These are phyloP conservation scores for Ypsolopha scabrella DNA, from an alignment of 2,888 invertebrate genomes.

Conservation along the genomic window DNA sequence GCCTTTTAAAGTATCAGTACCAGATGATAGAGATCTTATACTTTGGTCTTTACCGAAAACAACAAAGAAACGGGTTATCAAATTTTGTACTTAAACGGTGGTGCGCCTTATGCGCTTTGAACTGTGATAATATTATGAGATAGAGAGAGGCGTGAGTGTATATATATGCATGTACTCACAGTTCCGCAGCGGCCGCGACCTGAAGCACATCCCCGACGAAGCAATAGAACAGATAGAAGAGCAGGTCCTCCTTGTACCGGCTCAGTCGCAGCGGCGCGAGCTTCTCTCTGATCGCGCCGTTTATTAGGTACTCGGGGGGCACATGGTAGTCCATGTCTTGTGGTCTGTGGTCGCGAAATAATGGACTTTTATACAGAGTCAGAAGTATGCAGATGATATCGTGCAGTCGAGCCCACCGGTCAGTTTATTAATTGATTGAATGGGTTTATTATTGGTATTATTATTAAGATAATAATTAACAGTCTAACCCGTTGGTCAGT, in stretches of 20 bases:
- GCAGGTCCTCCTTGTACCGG: conserved; percentile 97
- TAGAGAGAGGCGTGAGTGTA: conserved; percentile 9
- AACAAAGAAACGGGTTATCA: too few species aligned
- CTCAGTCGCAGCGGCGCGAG: conserved; percentile 95
- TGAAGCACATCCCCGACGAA: conserved; percentile 98
- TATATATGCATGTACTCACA: conserved; percentile 82
- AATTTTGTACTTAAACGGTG: too few species aligned
- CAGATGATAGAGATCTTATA: too few species aligned
- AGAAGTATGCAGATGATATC: background rate
- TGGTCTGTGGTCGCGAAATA: conserved; percentile 70
- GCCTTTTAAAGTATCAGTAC: too few species aligned
- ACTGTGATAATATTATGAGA: too few species aligned
- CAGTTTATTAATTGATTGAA: background rate
- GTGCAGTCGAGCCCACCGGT: background rate
- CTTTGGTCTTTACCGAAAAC: too few species aligned
- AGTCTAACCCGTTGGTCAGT: too few species aligned
- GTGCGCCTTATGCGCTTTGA: too few species aligned
- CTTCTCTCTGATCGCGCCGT: conserved; percentile 95
- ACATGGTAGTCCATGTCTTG: conserved; percentile 99
- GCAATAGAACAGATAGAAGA: conserved; percentile 99
- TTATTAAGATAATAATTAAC: too few species aligned
- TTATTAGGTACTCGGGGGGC: conserved; percentile 98
- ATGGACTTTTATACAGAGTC: background rate
- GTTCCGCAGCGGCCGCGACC: conserved; percentile 95
- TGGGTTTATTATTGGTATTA: too few species aligned